Percentiles rank a stretch among this genome's conserved stretches.
Evolutionary conservation across 64 coral and sea anemone genomes (phyloP).

Genomic region (Porites australiensis): DNA sequence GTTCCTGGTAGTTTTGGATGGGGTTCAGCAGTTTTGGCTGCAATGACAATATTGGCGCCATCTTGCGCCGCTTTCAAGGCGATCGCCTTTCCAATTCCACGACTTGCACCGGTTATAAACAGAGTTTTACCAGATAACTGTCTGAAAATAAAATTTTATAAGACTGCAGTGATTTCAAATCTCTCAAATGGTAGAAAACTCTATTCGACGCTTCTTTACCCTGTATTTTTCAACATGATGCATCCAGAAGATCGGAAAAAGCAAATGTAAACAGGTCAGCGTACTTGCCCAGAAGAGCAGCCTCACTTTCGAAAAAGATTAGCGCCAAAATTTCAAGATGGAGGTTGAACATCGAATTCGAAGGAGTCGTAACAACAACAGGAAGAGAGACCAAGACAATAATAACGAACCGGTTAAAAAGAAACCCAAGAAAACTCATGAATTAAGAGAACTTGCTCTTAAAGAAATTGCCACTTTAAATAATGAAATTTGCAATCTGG

Average conservation of each 20-base stretch:
- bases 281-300: not conserved
- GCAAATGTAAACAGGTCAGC: not conserved
- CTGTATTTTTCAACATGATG: not conserved
- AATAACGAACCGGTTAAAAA: constrained; percentile 13
- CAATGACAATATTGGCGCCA: constrained; percentile 94
- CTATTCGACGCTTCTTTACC: not conserved
- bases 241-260: too few relatives aligned
- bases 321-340: constrained; percentile 32
- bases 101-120: constrained; percentile 93
- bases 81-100: constrained; percentile 98
- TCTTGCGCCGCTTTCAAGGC: constrained; percentile 94
- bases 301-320: not conserved
- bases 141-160: not conserved
- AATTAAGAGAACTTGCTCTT: constrained; percentile 53
- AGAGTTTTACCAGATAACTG: constrained; percentile 90
- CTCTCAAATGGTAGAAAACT: not conserved
- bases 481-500: constrained; percentile 68
- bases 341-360: not conserved
- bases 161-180: too few relatives aligned
- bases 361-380: not conserved
- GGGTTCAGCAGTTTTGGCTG: constrained; percentile 82
- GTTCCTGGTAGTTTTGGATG: constrained; percentile 96
- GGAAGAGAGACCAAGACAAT: not conserved
- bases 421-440: constrained; percentile 32
- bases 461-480: constrained; percentile 60